A percentile compares a stretch with the other conserved stretches of the same genome.
Conservation (phyloP, 2,888 invertebrate species). For the Myopa tessellatipennis region DNA sequence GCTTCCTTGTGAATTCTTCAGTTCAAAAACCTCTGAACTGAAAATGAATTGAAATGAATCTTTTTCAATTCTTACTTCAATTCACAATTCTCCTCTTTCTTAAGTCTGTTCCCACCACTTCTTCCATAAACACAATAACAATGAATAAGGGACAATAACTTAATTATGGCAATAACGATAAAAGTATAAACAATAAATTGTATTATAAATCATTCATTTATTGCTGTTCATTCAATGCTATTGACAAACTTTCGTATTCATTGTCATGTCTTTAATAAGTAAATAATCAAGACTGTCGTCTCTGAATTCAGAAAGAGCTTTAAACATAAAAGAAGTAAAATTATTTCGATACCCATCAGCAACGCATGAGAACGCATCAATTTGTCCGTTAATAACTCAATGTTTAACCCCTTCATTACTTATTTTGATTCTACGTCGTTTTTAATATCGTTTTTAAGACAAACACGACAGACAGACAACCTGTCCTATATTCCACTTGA, state of each 20-base stretch:
- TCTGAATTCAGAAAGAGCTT: neutral
- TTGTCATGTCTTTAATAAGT: neutral
- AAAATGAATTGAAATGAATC: too few species aligned
- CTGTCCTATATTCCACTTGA: slow-evolving; percentile 12
- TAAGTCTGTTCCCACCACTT: neutral
- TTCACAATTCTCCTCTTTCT: too few species aligned
- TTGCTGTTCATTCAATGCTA: neutral
- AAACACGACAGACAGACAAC: slow-evolving; percentile 1
- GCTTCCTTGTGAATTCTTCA: too few species aligned
- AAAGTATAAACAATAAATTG: slow-evolving; percentile 1
- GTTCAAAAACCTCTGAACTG: too few species aligned
- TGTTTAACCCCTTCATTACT: slow-evolving; percentile 23
- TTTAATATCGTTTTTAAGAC: neutral
- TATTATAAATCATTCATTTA: slow-evolving; percentile 1
- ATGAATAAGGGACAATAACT: slow-evolving; percentile 13
- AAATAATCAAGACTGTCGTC: neutral
- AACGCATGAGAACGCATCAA: slow-evolving; percentile 27
- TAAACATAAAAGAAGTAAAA: neutral
- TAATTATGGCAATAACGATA: slow-evolving; percentile 16
- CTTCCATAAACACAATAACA: neutral
- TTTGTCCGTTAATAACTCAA: slow-evolving; percentile 16
- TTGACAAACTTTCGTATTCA: neutral
- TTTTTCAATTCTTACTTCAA: neutral
- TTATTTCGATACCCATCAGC: slow-evolving; percentile 16
- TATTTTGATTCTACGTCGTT: slow-evolving; percentile 4